A percentile compares a stretch with the other conserved stretches of the same genome.
Conservation (phyloP, 2,113 vertebrate genomes). For the Serilophus lunatus region DNA sequence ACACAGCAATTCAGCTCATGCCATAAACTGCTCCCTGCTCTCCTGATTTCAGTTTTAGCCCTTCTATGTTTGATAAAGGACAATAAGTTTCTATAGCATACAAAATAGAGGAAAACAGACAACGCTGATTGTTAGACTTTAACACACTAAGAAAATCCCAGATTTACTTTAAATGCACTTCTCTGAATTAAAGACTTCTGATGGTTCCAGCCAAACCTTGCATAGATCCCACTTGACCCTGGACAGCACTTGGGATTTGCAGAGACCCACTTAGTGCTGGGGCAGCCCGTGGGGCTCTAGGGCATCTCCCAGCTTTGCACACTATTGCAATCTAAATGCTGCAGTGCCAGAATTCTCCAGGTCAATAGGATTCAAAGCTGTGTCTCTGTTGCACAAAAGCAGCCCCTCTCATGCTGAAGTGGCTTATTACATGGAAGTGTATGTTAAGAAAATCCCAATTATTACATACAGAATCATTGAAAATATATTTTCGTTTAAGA, state of each 20-base stretch:
- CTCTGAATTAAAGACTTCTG: neutral
- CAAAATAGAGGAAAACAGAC: neutral
- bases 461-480: neutral
- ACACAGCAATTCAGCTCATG: neutral
- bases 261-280: neutral
- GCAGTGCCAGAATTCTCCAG: neutral
- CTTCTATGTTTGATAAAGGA: neutral
- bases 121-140: neutral
- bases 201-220: neutral
- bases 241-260: neutral
- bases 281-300: neutral
- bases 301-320: neutral
- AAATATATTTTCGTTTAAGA: neutral
- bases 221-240: neutral
- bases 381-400: neutral
- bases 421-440: neutral
- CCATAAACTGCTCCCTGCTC: neutral
- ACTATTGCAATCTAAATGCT: neutral
- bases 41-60: neutral
- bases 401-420: neutral
- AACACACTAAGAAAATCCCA: fast-evolving
- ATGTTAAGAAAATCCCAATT: neutral
- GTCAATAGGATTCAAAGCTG: neutral
- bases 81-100: neutral
- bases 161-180: neutral